phyloP scores from a whole-genome alignment of 53 echinoderm and acorn worm genomes.

The Stichopus horrens region DNA sequence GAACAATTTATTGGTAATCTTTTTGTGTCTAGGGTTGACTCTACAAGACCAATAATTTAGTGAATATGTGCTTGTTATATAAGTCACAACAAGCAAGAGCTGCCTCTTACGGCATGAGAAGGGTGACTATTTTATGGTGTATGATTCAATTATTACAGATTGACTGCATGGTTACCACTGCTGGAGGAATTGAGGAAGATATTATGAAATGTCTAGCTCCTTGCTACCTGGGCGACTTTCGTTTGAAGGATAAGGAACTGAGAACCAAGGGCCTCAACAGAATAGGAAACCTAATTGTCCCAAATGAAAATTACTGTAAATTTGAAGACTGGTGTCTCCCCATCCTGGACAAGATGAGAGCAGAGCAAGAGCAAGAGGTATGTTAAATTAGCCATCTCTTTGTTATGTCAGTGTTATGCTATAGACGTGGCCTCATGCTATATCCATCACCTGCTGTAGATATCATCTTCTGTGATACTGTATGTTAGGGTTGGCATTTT shows the following conservation, averaged over 20 bases:
- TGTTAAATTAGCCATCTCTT: neutral
- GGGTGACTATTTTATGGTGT: neutral
- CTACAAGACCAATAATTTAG: too few relatives aligned
- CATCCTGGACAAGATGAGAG: conserved; percentile 85
- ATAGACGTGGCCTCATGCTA: too few relatives aligned
- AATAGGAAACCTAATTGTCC: conserved; percentile 83
- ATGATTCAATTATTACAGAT: conserved; percentile 53
- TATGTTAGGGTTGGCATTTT: too few relatives aligned
- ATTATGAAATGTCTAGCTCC: conserved; percentile 89
- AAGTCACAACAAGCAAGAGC: neutral
- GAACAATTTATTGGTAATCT: too few relatives aligned
- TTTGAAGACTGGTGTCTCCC: conserved; percentile 92
- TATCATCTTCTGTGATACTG: too few relatives aligned
- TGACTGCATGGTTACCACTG: conserved; percentile 86
- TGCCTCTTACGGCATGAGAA: neutral
- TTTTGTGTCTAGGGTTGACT: too few relatives aligned
- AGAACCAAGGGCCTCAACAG: conserved; percentile 82
- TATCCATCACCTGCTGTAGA: too few relatives aligned
- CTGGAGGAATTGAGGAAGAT: conserved; percentile 95
- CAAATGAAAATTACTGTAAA: conserved; percentile 88
- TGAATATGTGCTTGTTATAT: too few relatives aligned
- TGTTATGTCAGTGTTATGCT: too few relatives aligned
- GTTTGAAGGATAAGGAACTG: conserved; percentile 67
- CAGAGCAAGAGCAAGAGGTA: conserved; percentile 74
- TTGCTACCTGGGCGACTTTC: conserved; percentile 83